Evolutionary conservation across 2,113 vertebrate genomes (phyloP).

Genomic region (Stegastes partitus): DNA sequence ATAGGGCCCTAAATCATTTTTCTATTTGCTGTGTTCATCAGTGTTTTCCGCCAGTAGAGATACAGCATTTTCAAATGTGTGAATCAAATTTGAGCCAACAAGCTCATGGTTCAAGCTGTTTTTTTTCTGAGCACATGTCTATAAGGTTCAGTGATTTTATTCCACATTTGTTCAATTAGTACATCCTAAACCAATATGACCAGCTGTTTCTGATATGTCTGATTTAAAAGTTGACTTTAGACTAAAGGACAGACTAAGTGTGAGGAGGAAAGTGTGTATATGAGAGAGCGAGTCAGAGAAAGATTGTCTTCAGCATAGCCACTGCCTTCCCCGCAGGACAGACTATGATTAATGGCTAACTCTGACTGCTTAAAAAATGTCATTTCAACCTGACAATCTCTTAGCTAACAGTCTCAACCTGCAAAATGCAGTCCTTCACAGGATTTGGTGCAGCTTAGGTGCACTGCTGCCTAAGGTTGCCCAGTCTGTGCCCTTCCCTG

Average conservation of each 20-base stretch:
- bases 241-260: conserved; percentile 1
- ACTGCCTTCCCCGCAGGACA: conserved; percentile 36
- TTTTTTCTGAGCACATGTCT: conserved; percentile 3
- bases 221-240: conserved; percentile 7
- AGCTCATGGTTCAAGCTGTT: not conserved
- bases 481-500: conserved; percentile 43
- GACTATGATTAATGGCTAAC: conserved; percentile 68
- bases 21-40: conserved; percentile 67
- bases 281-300: not conserved
- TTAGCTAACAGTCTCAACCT: conserved; percentile 33
- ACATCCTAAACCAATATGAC: not conserved
- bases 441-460: conserved; percentile 37
- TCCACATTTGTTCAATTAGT: conserved; percentile 11
- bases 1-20: conserved; percentile 58
- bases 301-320: conserved; percentile 4
- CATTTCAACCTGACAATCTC: conserved; percentile 72
- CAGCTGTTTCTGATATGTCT: not conserved
- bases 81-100: conserved; percentile 17
- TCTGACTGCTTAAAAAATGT: conserved; percentile 65
- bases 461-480: conserved; percentile 18
- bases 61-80: conserved; percentile 29
- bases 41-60: conserved; percentile 43
- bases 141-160: not conserved
- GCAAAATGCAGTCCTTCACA: conserved; percentile 9
- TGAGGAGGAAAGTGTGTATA: not conserved